Evolutionary conservation across 2,888 invertebrate genomes (phyloP), one percentile per base, ranked within the genome.

Genomic region (Coecobrya sp.): DNA sequence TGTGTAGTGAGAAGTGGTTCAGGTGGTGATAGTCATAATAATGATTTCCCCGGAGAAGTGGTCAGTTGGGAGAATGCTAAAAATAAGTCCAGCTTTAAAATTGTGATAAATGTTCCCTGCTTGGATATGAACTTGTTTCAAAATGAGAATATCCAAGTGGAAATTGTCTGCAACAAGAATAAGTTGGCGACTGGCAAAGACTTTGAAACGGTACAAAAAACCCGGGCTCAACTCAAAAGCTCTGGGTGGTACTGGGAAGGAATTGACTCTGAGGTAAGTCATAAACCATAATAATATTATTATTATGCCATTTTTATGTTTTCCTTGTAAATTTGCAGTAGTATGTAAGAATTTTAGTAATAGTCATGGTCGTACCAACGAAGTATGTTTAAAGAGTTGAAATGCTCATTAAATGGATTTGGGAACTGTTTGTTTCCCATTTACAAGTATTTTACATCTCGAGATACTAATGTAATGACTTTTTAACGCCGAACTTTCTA

Each of bases 21-120:
- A 52, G 25, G 52, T 84, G 84, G 68, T 68, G 62, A 49, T 81
- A 68, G 79, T 79, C 79, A 79, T 79, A 79, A 49, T 76, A 49
- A 36, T n/a, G 42, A 82, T 42, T 89, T 89, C 42, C 49, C 82
- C 1, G 89, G 70, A 16, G 89, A 89, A 36, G 82, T 84, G 25
- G 89, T 89, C 36, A 82, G 89, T 84, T 89, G 89, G 89, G 89
- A 89, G 27, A 89, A 91, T 86, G 86, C 49, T 10, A 92, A 89
- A 36, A 86, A 85, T 79, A 89, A 82, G 42, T 49, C 79, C 49
- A 73, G 89, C 81, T 89, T 92, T 86, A 92, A 92, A 89, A 92
- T 92, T 82, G 92, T 92, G 86, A 92, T 92, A 89, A 89, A 92
- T 89, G 86, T 92, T 86, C 92, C 92, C 30, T 73, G 45, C 68